A percentile compares a stretch with the other conserved stretches of the same genome.
phyloP scores from a whole-genome alignment of 2,797 vertebrate species.

The Helicolenus hilgendorfi region DNA sequence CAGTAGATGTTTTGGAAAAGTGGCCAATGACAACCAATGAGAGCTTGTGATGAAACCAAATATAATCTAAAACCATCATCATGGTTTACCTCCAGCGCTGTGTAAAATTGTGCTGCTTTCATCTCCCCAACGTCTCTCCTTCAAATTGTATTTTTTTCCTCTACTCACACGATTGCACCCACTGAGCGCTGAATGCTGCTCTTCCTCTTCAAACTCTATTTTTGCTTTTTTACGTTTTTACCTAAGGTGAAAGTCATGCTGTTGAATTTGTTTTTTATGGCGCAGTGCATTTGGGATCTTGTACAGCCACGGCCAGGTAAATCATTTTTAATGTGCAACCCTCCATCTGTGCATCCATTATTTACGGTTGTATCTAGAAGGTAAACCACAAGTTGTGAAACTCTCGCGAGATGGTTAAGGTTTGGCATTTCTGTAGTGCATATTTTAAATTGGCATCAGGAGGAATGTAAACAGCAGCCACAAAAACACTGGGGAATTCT shows the following conservation, averaged over 20 bases:
- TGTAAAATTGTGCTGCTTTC: background rate
- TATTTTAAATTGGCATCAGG: background rate
- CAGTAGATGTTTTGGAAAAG: background rate
- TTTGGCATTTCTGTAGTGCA: background rate
- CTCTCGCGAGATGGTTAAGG: too few relatives aligned
- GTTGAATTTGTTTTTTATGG: background rate
- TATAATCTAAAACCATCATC: background rate
- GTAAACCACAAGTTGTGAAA: background rate
- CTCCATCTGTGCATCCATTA: background rate
- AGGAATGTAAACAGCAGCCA: background rate
- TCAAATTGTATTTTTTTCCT: background rate
- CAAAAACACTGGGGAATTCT: background rate
- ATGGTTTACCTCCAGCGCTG: background rate
- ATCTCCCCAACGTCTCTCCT: background rate
- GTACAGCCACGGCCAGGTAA: background rate
- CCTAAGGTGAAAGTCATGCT: background rate
- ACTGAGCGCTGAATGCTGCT: background rate
- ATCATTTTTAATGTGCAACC: background rate
- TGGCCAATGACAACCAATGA: background rate
- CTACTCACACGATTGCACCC: background rate
- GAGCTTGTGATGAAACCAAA: background rate
- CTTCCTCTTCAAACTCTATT: background rate
- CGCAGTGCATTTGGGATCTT: background rate
- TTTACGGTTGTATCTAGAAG: background rate
- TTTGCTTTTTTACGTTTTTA: background rate